Conservation (phyloP, 2,113 vertebrate genomes). For the Arizona elegans region DNA sequence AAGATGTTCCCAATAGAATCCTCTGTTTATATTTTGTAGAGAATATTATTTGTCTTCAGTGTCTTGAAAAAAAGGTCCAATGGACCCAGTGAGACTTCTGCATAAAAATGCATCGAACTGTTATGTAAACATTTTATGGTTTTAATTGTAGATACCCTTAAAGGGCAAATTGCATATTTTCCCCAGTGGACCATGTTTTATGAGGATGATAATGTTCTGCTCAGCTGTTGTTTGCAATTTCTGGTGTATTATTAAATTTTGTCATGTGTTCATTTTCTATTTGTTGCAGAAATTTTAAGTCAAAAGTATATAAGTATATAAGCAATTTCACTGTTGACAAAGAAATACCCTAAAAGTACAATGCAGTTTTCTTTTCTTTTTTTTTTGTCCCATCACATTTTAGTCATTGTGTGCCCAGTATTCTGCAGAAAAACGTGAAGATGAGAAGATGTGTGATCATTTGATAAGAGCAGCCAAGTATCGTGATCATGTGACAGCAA, state of each 20-base stretch:
- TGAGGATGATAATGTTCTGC: neutral
- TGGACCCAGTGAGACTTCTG: neutral
- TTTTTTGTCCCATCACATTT: neutral
- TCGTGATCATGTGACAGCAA: slow-evolving; percentile 92
- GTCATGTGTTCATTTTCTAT: neutral
- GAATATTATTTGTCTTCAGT: neutral
- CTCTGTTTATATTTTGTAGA: neutral
- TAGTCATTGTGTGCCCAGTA: slow-evolving; percentile 95
- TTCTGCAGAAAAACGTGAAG: slow-evolving; percentile 91
- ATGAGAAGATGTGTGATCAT: slow-evolving; percentile 98
- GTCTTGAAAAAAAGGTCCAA: neutral
- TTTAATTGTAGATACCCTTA: neutral
- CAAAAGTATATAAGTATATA: neutral
- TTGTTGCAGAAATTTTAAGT: neutral
- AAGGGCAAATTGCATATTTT: neutral
- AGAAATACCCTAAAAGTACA: neutral
- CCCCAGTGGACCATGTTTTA: neutral
- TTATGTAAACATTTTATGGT: neutral
- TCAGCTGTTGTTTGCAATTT: neutral
- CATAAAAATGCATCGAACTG: neutral
- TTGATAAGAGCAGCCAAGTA: slow-evolving; percentile 94
- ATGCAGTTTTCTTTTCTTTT: slow-evolving; percentile 40
- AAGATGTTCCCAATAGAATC: neutral
- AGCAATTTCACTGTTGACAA: neutral
- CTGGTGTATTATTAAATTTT: neutral